phyloP scores from a whole-genome alignment of 2,888 invertebrate species.

The Encarsia formosa region DNA sequence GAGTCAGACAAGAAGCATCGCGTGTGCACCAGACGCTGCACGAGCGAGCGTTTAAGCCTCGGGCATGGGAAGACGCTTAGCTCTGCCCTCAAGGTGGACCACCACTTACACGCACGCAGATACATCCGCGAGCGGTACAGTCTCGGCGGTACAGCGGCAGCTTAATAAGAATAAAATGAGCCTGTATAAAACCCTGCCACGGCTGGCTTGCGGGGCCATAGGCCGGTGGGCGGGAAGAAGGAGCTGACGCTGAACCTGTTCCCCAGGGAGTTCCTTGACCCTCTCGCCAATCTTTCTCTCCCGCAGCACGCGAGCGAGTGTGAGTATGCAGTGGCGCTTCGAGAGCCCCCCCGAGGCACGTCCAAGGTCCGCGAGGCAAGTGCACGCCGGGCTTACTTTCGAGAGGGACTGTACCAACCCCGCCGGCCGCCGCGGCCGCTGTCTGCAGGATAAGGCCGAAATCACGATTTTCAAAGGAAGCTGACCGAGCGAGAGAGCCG shows the following conservation, averaged over 20 bases:
- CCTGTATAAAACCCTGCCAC: background rate
- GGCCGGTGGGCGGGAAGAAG: slow-evolving; percentile 33
- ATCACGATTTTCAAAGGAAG: background rate
- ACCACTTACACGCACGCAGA: background rate
- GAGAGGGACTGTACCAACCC: too few species aligned
- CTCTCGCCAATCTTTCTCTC: slow-evolving; percentile 22
- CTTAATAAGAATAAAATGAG: background rate
- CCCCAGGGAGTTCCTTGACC: slow-evolving; percentile 53
- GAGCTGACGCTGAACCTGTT: slow-evolving; percentile 50
- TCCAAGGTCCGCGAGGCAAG: too few species aligned
- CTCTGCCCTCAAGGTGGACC: background rate
- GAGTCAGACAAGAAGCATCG: too few species aligned
- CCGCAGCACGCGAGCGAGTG: background rate
- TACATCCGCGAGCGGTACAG: background rate
- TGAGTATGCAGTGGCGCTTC: background rate
- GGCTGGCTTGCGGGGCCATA: slow-evolving; percentile 20
- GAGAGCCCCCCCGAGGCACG: background rate
- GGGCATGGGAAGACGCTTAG: background rate
- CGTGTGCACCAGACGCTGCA: too few species aligned
- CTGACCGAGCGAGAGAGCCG: background rate
- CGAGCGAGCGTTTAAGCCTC: too few species aligned
- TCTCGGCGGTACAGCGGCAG: background rate
- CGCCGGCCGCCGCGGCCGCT: background rate
- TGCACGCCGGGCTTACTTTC: too few species aligned
- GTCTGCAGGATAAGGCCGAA: background rate